Evolutionary conservation across 30 jellyfish, hydroid and myxozoan species (phyloP).

Genomic region (Haliclystus octoradiatus): DNA sequence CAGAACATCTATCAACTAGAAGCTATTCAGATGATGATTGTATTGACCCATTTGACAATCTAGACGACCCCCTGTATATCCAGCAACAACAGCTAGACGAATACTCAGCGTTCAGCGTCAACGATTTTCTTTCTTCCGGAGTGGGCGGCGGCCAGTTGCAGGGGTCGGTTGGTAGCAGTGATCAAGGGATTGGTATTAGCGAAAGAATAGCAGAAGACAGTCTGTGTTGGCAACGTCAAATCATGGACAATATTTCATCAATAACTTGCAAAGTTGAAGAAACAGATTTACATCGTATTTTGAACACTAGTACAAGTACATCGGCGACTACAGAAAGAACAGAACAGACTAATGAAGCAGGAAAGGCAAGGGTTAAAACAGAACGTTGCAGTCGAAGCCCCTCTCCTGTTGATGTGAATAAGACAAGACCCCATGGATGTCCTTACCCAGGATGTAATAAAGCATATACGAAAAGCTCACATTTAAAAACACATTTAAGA

Average conservation of each 20-base stretch:
- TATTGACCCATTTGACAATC: neutral
- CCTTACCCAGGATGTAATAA: conserved; percentile 43
- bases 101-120: neutral
- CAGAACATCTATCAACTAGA: neutral
- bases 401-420: conserved; percentile 6
- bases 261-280: neutral
- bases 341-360: neutral
- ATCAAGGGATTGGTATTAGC: neutral
- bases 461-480: conserved; percentile 54
- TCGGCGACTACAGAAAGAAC: neutral
- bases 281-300: neutral
- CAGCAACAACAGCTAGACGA: neutral
- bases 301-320: too few relatives aligned
- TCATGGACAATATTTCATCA: neutral
- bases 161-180: neutral
- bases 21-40: neutral
- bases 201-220: neutral
- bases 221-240: neutral
- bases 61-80: neutral
- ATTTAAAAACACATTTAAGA: conserved; percentile 52
- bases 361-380: too few relatives aligned
- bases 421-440: conserved; percentile 32
- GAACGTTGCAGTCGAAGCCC: conserved; percentile 2
- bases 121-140: neutral
- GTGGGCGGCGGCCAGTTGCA: conserved; percentile 4